Evolutionary conservation across 2,888 invertebrate genomes (phyloP).

Genomic region (Abscondita cerata): DNA sequence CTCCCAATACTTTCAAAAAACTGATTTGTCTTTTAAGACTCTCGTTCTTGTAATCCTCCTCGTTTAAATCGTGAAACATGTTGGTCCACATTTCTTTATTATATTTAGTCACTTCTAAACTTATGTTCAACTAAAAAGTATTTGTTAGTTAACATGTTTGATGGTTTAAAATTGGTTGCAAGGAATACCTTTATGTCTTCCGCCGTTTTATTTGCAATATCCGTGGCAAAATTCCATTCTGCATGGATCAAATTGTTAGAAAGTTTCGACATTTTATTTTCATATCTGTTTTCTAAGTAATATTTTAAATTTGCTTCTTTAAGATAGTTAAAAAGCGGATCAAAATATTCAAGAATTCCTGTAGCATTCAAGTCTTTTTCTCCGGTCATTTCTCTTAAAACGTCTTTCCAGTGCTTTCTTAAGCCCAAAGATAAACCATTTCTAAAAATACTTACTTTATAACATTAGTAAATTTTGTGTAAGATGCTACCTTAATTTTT

Average conservation of each 20-base stretch:
- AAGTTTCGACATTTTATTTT: not conserved
- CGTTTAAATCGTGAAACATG: slow-evolving; percentile 50
- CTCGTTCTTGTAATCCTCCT: slow-evolving; percentile 55
- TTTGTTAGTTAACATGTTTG: too few relatives aligned
- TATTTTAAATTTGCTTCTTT: not conserved
- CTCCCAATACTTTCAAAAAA: slow-evolving; percentile 58
- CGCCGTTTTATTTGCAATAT: slow-evolving; percentile 6
- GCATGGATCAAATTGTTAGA: not conserved
- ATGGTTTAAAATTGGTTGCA: too few relatives aligned
- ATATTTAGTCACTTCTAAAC: slow-evolving; percentile 47
- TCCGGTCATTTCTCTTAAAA: slow-evolving; percentile 65
- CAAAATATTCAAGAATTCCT: slow-evolving; percentile 65
- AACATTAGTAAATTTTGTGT: too few relatives aligned
- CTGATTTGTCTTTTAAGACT: slow-evolving; percentile 57
- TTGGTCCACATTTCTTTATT: slow-evolving; percentile 55
- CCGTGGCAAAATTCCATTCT: slow-evolving; percentile 10
- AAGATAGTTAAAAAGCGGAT: slow-evolving; percentile 63
- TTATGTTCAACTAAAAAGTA: slow-evolving; percentile 42
- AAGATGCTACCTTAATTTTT: slow-evolving; percentile 62
- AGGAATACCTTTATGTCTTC: slow-evolving; percentile 5
- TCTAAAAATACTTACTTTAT: too few relatives aligned
- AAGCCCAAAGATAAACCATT: slow-evolving; percentile 59
- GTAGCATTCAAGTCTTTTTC: slow-evolving; percentile 61
- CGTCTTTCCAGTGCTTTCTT: slow-evolving; percentile 64
- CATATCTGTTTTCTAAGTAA: slow-evolving; percentile 4